Evolutionary conservation across 2,797 vertebrate genomes (phyloP), one percentile per base, ranked within the genome.

Genomic region (Tokudaia tokunoshimensis): DNA sequence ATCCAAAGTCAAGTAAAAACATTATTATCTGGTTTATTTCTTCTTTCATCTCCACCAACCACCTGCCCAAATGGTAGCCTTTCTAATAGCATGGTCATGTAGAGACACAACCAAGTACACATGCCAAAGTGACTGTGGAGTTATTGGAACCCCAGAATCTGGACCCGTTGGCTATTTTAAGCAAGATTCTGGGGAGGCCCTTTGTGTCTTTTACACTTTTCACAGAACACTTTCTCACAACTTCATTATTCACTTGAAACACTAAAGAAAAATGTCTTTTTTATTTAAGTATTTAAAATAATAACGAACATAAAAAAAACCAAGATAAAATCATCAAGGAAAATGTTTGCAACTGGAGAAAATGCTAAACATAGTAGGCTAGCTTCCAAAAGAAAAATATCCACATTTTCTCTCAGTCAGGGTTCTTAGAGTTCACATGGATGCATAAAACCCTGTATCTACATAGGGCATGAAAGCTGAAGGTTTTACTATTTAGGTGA

Each of bases 221-320:
- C 19, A 19, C 5, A 55, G 34, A 63, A 72, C 15, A 57, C 41
- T 72, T 78, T 93, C 24, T 76, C n/a, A 92, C 9, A 80, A 34
- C 15, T 78, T 50, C 44, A 57, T 88, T 95, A 84, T n/a, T 96
- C 80, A 96, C 57, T 15, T 57, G 26, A 17, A 34, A 80, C 22
- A 50, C 57, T 78, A 31, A 92, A 22, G 2, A 61, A n/a, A 47
- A 96, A 14, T 52, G 0, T 52, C n/a, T 89, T 41, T 34, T 91
- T 70, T 90, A 92, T 82, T 81, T 55, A 93, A 87, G 87, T 15
- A 84, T 70, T 87, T 63, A 90, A 92, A 89, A 78, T 44, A 59
- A 67, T n/a, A n/a, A 50, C 0, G 6, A 5, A 89, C 15, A 34
- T 61, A 37, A 44, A 31, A 74, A 44, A 61, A 37, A 61, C 34